These are phyloP conservation scores for Porites rus DNA, from an alignment of 92 coral and sea anemone species.

Conservation along the genomic window DNA sequence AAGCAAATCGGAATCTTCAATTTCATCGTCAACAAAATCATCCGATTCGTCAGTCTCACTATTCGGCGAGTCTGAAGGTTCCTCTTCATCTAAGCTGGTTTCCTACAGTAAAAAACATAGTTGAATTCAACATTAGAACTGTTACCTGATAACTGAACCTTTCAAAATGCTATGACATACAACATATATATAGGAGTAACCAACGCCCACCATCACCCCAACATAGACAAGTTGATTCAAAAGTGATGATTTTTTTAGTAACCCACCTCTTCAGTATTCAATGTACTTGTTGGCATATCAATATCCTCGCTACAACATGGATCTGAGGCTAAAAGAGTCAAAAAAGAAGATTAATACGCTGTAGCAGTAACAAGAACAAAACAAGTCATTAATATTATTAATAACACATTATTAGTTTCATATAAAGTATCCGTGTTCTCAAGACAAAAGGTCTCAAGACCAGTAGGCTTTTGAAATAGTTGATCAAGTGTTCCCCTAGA, in stretches of 20 bases:
- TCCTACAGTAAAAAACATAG: slow-evolving; percentile 3
- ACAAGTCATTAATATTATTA: too few species aligned
- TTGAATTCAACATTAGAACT: slow-evolving; percentile 1
- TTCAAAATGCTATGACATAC: too few species aligned
- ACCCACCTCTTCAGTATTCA: neutral
- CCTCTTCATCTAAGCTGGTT: neutral
- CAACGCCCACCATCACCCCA: too few species aligned
- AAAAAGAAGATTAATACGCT: neutral
- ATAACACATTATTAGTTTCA: too few species aligned
- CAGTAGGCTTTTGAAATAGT: too few species aligned
- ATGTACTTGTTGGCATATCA: neutral
- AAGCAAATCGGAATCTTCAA: slow-evolving; percentile 21
- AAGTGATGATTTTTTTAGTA: neutral
- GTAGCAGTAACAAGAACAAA: neutral
- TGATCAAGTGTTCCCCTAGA: too few species aligned
- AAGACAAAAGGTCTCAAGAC: too few species aligned
- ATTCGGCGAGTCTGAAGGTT: neutral
- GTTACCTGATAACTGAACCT: too few species aligned
- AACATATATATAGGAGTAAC: too few species aligned
- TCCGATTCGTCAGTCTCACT: slow-evolving; percentile 8
- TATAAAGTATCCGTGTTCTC: too few species aligned
- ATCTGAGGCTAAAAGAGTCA: neutral
- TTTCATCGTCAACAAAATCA: slow-evolving; percentile 6
- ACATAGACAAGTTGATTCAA: too few species aligned
- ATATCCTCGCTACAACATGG: neutral